Evolutionary conservation across 2,888 invertebrate species (phyloP), one percentile per base, ranked within the genome.

Genomic region (Agrochola lychnidis): DNA sequence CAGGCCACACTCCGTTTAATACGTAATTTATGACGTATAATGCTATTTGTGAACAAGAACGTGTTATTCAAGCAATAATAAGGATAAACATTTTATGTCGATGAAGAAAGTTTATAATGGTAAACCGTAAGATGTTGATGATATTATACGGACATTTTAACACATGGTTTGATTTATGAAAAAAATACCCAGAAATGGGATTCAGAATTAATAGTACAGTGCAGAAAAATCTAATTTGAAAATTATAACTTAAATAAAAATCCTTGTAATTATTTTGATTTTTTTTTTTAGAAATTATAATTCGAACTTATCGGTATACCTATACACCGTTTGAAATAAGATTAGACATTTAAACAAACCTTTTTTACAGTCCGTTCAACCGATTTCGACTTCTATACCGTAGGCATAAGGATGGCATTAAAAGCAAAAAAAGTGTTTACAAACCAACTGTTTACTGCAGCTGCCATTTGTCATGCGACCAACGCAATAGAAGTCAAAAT

Each of bases 11-110:
- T 63, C 36, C n/a, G 30, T 16, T 12, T 73, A n/a, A n/a, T 71
- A 25, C 40, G n/a, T 59, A 59, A 48, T 74, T 0, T 16, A 25
- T 79, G 80, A 79, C 25, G 62, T 63, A 25, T 0, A 14, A 10
- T 56, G 0, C 1, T 64, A 25, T 61, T 30, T 73, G 0, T 12
- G 12, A 36, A 68, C 22, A 42, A 51, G 16, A 40, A 22, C 36
- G 14, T n/a, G 14, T 51, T 22, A 61, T 48, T 45, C 10, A 22
- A 51, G 19, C 16, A 42, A 30, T 30, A 30, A 30, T 30, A 30
- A 30, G 30, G 30, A 30, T 30, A 30, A 36, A 6, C 10, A 19
- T 30, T 63, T 45, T 12, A 19, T 42, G 5, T n/a, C 12, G 19
- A 25, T 36, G 7, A 30, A 25, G 7, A 30, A 25, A 61, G 5